Conservation (phyloP, 2,888 invertebrate species). For the Hydrotaea diabolus region DNA sequence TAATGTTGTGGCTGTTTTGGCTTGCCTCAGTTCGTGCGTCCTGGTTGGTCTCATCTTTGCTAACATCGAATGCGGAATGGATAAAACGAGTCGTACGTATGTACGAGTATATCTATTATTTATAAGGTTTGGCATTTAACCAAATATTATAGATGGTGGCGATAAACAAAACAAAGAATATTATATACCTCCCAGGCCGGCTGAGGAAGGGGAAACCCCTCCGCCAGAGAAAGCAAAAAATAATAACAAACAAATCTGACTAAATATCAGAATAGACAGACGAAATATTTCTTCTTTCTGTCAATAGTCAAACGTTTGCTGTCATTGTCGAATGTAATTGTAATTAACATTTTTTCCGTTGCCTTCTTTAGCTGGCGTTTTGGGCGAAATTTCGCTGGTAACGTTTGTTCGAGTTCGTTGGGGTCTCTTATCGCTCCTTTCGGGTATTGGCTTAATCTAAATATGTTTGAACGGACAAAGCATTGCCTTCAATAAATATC, state of each 20-base stretch:
- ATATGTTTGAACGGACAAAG: too few species aligned
- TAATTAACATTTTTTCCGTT: neutral
- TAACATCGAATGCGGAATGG: neutral
- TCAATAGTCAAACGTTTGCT: neutral
- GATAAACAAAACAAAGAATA: constrained; percentile 51
- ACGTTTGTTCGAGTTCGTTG: too few species aligned
- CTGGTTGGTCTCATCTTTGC: neutral
- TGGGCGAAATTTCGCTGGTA: too few species aligned
- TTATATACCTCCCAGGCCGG: neutral
- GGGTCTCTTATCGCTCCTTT: too few species aligned
- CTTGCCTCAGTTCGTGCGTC: neutral
- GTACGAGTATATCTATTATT: constrained; percentile 13
- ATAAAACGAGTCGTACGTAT: neutral
- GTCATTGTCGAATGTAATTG: constrained; percentile 7
- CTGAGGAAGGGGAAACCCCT: neutral
- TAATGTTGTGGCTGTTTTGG: neutral
- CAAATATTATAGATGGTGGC: constrained; percentile 57
- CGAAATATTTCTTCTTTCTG: too few species aligned
- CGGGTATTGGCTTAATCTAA: too few species aligned
- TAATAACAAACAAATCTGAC: constrained; percentile 9
- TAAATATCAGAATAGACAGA: neutral
- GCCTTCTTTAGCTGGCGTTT: too few species aligned
- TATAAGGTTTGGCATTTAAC: constrained; percentile 53
- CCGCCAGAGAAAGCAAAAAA: neutral
- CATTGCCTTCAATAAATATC: neutral